Evolutionary conservation across 1,140 invertebrate species (phyloP), one percentile per base, ranked within the genome.

Genomic region (Drosophila orosa): DNA sequence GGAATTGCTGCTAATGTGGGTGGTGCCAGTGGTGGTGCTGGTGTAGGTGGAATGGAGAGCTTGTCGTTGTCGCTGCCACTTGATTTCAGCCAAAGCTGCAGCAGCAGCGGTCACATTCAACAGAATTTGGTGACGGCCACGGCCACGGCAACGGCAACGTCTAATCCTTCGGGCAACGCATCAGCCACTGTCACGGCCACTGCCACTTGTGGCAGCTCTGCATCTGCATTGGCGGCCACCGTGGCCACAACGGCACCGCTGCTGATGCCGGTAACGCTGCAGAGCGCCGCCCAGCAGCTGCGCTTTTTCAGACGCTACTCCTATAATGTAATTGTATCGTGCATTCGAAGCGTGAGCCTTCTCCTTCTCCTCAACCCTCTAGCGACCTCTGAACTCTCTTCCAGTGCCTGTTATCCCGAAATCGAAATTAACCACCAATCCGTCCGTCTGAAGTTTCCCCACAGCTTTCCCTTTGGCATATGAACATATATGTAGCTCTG

Each of bases 271-370:
- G 83, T 87, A 61, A 81, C 84, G 69, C 74, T 89, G 57, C 85
- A 90, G 66, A 90, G 86, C 69, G 85, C 85, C 52, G 81, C 85
- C 37, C 85, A 90, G 69, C 90, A 91, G 78, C 76, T 91, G 84
- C 90, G 90, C 71, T 91, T 91, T 77, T 91, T 91, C 79, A 89
- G 90, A 91, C 90, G 90, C 73, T 91, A 90, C 82, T 90, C 90
- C 63, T 91, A 91, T 91, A 90, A 91, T 91, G 90, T 91, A 91
- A 91, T 91, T 89, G 90, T 91, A 91, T 91, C 90, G 90, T 87
- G 81, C 78, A 91, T 80, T 89, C 85, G 73, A 89, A 87, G 80
- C 76, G 47, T 76, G 77, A 74, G 35, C 47, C 47, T 17, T 29
- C 47, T 59, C 19, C 42, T 25, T 19, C 24, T 10, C 29, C 12